Percentiles rank a stretch among this genome's conserved stretches.
Conservation (phyloP, 2,797 vertebrate genomes). For the Taenioides sp. region DNA sequence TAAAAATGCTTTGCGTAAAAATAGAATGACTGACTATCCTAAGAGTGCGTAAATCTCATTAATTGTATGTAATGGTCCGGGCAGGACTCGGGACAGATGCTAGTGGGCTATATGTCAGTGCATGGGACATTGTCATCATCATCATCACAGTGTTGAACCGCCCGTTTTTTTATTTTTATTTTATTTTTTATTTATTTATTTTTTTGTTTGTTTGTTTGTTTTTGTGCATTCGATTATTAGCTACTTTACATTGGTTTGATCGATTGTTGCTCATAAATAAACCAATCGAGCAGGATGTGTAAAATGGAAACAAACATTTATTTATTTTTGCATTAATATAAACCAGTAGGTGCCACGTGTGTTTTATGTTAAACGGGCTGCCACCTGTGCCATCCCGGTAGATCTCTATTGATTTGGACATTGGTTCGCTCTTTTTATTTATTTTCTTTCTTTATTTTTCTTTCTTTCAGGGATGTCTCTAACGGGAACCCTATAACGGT, state of each 20-base stretch:
- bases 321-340: background rate
- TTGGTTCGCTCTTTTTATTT: background rate
- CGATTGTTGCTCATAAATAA: constrained; percentile 19
- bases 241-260: background rate
- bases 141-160: background rate
- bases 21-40: background rate
- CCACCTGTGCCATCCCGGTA: background rate
- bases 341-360: background rate
- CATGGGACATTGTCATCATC: background rate
- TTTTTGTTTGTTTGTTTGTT: too few relatives aligned
- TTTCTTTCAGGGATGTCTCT: constrained; percentile 1
- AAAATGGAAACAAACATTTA: background rate
- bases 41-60: constrained; percentile 10
- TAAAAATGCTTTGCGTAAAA: constrained; percentile 44
- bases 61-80: background rate
- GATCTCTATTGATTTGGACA: background rate
- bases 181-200: too few relatives aligned
- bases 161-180: background rate
- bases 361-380: background rate
- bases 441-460: constrained; percentile 1
- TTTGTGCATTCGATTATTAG: constrained; percentile 11
- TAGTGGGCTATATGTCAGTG: background rate
- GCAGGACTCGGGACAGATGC: constrained; percentile 8
- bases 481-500: constrained; percentile 29
- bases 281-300: background rate